Evolutionary conservation across 2,888 invertebrate species (phyloP), one percentile per base, ranked within the genome.

Genomic region (Cataglyphis rosenhaueri): DNA sequence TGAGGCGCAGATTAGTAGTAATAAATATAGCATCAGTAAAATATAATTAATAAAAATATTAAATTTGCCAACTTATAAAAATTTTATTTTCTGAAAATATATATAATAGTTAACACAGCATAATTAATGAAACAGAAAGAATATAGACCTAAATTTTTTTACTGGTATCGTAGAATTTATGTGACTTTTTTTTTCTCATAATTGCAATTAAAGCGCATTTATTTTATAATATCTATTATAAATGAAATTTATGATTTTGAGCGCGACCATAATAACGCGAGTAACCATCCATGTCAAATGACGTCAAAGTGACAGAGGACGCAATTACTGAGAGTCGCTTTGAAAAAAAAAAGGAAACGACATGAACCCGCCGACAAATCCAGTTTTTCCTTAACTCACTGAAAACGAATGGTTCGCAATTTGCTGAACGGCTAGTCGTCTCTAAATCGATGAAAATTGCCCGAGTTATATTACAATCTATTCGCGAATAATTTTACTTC

Each of bases 391-490:
- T 81, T 81, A 70, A 68, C 84, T 74, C 74, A 32, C 38, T 57
- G 82, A 73, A 79, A 87, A 87, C 57, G 87, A 86, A 89, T 83
- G 84, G 81, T 61, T 25, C 8, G 82, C 79, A 86, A 87, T 89
- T 86, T 84, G 81, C 84, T 74, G 68, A 85, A 44, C 65, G 52
- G 66, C 41, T 78, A 82, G 48, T 57, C 74, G 78, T 35, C 81
- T 82, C 66, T 88, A 88, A 86, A 85, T 88, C 86, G 85, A 86
- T 74, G 81, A 75, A 83, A 74, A 85, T 83, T 83, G 83, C 82
- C 83, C 70, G 78, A 48, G 76, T 78, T 82, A 75, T 75, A 86
- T 25, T 62, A 79, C 41, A 48, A 41, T 61, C 18, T 21, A 66
- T 48, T 35, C 41, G 29, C 38, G 12, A 68, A 35, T 38, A 66